Evolutionary conservation across 2,113 vertebrate genomes (phyloP).

Genomic region (Scomber japonicus): DNA sequence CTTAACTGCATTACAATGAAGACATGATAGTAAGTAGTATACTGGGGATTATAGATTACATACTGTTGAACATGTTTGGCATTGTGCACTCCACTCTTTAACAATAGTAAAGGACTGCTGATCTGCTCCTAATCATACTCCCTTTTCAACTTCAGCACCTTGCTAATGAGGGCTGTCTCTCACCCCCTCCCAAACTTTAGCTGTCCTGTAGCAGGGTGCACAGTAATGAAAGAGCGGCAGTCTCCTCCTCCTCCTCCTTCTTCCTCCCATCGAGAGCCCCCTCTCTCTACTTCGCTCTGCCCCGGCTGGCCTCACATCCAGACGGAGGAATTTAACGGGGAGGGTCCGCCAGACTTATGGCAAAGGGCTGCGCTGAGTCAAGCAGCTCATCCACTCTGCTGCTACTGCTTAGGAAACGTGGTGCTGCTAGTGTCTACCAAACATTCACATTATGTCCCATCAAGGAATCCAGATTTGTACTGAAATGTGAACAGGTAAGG

Average conservation of each 20-base stretch:
- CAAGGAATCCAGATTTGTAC: conserved; percentile 10
- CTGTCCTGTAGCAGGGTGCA: conserved; percentile 57
- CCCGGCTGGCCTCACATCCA: conserved; percentile 85
- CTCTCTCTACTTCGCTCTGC: conserved; percentile 71
- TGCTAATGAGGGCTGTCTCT: conserved; percentile 20
- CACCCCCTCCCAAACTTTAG: conserved; percentile 51
- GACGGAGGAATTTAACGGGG: conserved; percentile 88
- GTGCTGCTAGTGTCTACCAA: conserved; percentile 15
- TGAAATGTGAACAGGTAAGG: conserved; percentile 13
- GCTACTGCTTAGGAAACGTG: conserved; percentile 25
- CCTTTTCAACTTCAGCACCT: conserved; percentile 27
- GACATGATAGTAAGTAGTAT: not conserved
- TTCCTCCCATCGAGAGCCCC: conserved; percentile 71
- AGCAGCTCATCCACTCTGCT: conserved; percentile 53
- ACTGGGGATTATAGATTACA: not conserved
- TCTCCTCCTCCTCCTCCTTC: conserved; percentile 61
- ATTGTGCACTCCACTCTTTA: not conserved
- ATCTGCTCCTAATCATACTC: conserved; percentile 16
- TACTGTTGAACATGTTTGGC: not conserved
- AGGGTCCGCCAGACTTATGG: conserved; percentile 79
- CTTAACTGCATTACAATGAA: not conserved
- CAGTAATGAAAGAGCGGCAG: conserved; percentile 61
- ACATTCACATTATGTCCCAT: conserved; percentile 8
- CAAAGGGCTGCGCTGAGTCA: conserved; percentile 56
- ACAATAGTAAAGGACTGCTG: conserved; percentile 7